Evolutionary conservation across 1,140 invertebrate species (phyloP).

Genomic region (Oedothorax gibbosus): DNA sequence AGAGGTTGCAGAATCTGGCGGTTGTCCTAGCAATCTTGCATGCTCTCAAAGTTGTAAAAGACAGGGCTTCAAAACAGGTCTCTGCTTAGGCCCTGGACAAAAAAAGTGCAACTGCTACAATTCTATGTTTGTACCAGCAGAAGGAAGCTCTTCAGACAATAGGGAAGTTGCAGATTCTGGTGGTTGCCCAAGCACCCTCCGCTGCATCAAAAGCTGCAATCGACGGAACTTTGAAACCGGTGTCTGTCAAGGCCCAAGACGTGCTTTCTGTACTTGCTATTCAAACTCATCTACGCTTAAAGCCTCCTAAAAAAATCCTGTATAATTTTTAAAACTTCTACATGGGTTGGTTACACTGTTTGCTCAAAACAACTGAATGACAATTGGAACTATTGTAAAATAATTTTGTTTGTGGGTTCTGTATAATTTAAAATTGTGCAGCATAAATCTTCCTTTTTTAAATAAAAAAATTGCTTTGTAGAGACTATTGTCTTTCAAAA

Average conservation of each 20-base stretch:
- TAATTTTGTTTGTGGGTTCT: too few relatives aligned
- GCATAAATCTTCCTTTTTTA: too few relatives aligned
- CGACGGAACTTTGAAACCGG: neutral
- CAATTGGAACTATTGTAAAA: too few relatives aligned
- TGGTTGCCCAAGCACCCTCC: neutral
- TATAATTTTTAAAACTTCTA: too few relatives aligned
- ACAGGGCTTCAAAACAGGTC: neutral
- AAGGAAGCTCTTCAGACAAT: too few relatives aligned
- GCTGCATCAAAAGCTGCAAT: neutral
- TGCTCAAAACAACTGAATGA: too few relatives aligned
- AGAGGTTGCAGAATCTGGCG: neutral
- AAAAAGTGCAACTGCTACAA: neutral
- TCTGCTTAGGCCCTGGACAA: neutral
- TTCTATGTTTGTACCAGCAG: neutral
- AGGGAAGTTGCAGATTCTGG: neutral
- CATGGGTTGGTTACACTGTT: too few relatives aligned
- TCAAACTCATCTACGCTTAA: too few relatives aligned
- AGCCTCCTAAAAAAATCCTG: too few relatives aligned
- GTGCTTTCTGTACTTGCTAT: neutral
- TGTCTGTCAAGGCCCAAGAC: neutral
- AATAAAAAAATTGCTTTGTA: too few relatives aligned
- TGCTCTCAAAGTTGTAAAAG: neutral
- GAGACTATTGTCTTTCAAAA: too few relatives aligned
- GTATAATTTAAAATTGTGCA: too few relatives aligned
- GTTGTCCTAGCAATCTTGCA: neutral